Base-by-base conservation (phyloP, 2,888 invertebrate genomes). In the Strigamia maritima region DNA sequence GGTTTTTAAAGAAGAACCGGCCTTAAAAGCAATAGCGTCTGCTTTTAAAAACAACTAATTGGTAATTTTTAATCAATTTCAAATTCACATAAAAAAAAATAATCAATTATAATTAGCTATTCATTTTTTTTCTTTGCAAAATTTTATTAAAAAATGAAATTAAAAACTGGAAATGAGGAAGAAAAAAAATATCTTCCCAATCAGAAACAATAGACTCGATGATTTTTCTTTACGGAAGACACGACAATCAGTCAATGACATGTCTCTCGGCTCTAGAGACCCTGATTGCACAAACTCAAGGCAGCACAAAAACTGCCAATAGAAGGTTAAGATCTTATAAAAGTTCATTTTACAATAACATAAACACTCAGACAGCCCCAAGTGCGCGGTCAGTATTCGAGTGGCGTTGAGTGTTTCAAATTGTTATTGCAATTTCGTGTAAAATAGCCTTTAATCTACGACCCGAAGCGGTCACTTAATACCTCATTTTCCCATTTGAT, bases 121-220 rank as follows among this genome's bases (percentile, higher is more conserved):
- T 7, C 49, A 19, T 40, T 14, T 40, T 40, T 40, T 14, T 40
- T 10, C 6, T 49, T 6, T 19, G 6, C 49, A 35, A 6, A 35
- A 35, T 35, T n/a, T 16, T 44, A 16, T 44, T n/a, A 44, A n/a
- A n/a, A 44, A 60, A n/a, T 22, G 24, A 60, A 22, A 60, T 60
- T 2, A n/a, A 10, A 60, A 24, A 6, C 7, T 12, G 7, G 22
- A 49, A 35, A 49, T 10, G 7, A 7, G 3, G 22, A 24, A 60
- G 22, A 22, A 19, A 19, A 22, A 60, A 44, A 44, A 44, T 44
- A 16, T 60, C 2, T n/a, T 70, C 70, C 16, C 26, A 70, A 70
- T 70, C 70, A 70, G 16, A 70, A 70, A 70, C 26, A 70, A 70
- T 70, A 70, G 70, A 70, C 70, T 28, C 14, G 70, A 70, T 70